Percentiles rank a stretch among this genome's conserved stretches.
These are phyloP conservation scores for Platysteira castanea DNA, from an alignment of 2,113 vertebrate genomes.

Conservation along the genomic window DNA sequence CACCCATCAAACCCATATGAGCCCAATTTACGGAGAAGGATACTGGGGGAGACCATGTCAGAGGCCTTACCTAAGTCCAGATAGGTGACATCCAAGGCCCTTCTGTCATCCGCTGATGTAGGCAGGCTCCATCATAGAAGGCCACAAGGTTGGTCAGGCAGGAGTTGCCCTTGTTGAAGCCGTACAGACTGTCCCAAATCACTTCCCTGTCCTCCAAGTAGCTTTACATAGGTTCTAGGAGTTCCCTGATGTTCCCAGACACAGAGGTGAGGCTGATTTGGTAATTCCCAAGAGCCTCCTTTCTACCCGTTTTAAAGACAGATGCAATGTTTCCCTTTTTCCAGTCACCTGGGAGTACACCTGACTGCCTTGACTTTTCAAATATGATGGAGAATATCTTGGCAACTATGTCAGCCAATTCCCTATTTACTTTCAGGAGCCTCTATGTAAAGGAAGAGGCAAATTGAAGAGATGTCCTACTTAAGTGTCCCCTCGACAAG, in stretches of 20 bases:
- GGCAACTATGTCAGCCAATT: background rate
- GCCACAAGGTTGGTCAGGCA: background rate
- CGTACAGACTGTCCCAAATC: background rate
- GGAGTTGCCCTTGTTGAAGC: background rate
- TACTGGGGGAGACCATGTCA: background rate
- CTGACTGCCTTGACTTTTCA: background rate
- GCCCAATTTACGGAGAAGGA: background rate
- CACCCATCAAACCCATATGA: background rate
- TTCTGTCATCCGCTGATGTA: background rate
- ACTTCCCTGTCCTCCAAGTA: background rate
- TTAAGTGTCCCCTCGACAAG: background rate
- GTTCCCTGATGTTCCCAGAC: background rate
- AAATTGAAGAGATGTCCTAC: background rate
- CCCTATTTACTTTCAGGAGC: background rate
- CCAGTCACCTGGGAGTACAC: background rate
- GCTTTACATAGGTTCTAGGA: background rate
- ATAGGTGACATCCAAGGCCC: background rate
- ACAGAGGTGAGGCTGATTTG: background rate
- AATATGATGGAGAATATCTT: background rate
- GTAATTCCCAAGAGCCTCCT: background rate
- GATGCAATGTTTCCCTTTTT: background rate
- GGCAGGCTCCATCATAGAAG: fast-evolving
- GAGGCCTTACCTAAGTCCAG: background rate
- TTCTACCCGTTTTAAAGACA: background rate
- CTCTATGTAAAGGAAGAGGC: background rate